Percentiles rank a stretch among this genome's conserved stretches.
phyloP scores from a whole-genome alignment of 2,888 invertebrate species.

The Oasisia sp. region DNA sequence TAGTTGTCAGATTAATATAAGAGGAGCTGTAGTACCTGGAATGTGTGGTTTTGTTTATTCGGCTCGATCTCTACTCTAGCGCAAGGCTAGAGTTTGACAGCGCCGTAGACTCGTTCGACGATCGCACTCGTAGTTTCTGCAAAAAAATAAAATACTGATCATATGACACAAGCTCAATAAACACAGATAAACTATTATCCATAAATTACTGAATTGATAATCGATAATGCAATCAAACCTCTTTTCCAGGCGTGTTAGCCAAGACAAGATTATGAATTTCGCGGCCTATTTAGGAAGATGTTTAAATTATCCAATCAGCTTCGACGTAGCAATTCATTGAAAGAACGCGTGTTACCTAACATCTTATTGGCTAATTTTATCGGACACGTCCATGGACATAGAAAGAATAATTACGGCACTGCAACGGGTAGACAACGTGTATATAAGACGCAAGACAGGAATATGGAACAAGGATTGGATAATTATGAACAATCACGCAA shows the following conservation, averaged over 20 bases:
- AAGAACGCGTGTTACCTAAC: not conserved
- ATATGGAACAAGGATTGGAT: no score
- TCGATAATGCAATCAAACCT: not conserved
- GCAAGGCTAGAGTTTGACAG: not conserved
- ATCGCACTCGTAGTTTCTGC: not conserved
- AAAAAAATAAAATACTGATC: not conserved
- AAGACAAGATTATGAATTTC: not conserved
- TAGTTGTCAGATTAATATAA: no score
- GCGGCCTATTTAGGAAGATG: constrained; percentile 7
- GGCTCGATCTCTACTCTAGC: no score
- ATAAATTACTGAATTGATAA: not conserved
- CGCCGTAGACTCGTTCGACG: not conserved
- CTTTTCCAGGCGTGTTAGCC: not conserved
- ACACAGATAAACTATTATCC: not conserved
- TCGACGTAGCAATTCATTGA: not conserved
- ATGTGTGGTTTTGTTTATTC: no score
- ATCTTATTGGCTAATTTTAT: not conserved
- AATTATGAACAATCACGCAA: no score
- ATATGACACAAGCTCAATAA: not conserved
- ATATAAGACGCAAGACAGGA: no score
- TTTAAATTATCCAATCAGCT: not conserved
- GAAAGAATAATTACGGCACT: not conserved
- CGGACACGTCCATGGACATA: not conserved
- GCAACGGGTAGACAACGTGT: not conserved
- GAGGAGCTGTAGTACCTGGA: no score